Evolutionary conservation across 2,113 vertebrate species (phyloP), one percentile per base, ranked within the genome.

Genomic region (Dicaeum eximium): DNA sequence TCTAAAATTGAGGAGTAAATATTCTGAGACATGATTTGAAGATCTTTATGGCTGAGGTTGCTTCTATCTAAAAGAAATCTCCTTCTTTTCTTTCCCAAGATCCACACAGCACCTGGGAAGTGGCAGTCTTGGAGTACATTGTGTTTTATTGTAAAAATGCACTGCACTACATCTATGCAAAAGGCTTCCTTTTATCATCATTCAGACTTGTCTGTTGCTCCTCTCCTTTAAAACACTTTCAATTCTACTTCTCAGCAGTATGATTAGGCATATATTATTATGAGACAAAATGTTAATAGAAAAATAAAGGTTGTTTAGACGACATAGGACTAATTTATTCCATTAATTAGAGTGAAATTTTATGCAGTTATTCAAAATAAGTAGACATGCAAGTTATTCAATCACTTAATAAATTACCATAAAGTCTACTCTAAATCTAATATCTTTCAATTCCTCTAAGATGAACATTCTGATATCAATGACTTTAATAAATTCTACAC

Each of bases 341-440:
- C 17, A 77, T 70, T 92, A 96, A 94, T 96, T 94, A 92, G 64
- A 71, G 58, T 18, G 48, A 66, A 87, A 87, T 92, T 91, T 87
- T 85, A 80, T 89, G 58, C 62, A 92, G 50, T 91, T 95, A 90
- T 77, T 97, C 67, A 92, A 90, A 95, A 88, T 83, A 95, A 94
- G 71, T 93, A 95, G 86, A 85, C 94, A 82, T 82, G 57, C n/a
- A 75, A 92, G 80, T 81, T 97, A 87, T 80, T 92, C 57, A 75
- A 87, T 89, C 66, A 85, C 77, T 72, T 91, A 81, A 91, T 86
- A 95, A 95, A 95, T 94, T 91, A 86, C 44, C 80, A 84, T 94
- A 66, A 96, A 82, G 42, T 73, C 66, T 90, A 75, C 45, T 66
- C 47, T 85, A 82, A 89, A 82, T 85, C 66, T 86, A 86, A 53